phyloP scores from a whole-genome alignment of 2,797 vertebrate species.

The Falco novaeseelandiae region DNA sequence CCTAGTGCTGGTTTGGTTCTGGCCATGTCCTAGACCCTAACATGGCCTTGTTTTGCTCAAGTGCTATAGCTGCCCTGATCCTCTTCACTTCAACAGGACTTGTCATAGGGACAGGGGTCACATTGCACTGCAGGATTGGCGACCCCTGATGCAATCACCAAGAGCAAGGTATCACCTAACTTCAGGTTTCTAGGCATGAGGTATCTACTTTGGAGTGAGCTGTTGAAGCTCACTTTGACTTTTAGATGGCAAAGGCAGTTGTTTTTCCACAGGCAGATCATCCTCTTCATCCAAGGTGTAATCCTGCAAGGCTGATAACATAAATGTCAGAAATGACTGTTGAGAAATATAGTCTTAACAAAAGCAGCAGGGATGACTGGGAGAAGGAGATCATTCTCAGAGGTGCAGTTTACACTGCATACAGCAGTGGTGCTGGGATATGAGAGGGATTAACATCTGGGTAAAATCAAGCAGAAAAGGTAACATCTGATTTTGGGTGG shows the following conservation, averaged over 20 bases:
- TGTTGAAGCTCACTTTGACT: background rate
- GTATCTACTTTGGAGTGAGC: rapidly evolving
- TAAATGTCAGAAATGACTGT: background rate
- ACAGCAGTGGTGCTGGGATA: background rate
- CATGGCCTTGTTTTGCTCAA: background rate
- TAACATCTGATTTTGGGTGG: background rate
- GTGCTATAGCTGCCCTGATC: background rate
- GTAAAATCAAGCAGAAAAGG: background rate
- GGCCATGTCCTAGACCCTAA: background rate
- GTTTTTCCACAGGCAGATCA: background rate
- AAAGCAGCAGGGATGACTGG: background rate
- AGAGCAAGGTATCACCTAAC: background rate
- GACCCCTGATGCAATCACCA: background rate
- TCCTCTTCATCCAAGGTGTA: background rate
- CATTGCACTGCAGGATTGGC: background rate
- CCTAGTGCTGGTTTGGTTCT: background rate
- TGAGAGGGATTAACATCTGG: background rate
- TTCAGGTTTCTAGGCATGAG: background rate
- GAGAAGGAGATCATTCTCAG: background rate
- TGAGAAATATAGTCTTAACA: background rate
- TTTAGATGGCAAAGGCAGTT: background rate
- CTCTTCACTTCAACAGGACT: background rate
- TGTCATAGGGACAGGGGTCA: background rate
- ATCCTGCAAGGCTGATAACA: background rate
- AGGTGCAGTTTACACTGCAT: background rate